These are phyloP conservation scores for Drosophila borealis DNA, from an alignment of 2,888 invertebrate genomes.

Conservation along the genomic window DNA sequence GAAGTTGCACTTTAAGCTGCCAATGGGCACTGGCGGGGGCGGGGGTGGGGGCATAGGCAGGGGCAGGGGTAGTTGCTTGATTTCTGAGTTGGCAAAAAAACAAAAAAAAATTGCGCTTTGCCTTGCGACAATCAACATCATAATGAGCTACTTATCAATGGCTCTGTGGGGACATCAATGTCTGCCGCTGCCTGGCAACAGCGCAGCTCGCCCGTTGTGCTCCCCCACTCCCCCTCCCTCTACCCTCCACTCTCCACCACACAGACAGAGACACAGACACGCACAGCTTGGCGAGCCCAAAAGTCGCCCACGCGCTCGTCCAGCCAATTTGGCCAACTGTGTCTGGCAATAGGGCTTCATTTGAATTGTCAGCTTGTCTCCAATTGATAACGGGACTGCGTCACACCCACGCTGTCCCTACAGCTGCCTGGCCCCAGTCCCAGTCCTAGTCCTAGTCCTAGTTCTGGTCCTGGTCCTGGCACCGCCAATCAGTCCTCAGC, in stretches of 20 bases:
- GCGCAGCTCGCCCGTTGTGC: constrained; percentile 8
- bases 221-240: too few species aligned
- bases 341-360: constrained; percentile 79
- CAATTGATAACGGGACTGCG: constrained; percentile 61
- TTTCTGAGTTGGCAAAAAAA: constrained; percentile 21
- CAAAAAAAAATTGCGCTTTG: constrained; percentile 32
- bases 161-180: constrained; percentile 9
- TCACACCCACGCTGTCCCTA: constrained; percentile 32
- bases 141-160: constrained; percentile 49
- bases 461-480: too few species aligned
- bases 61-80: background rate
- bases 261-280: background rate
- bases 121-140: constrained; percentile 22
- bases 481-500: constrained; percentile 69
- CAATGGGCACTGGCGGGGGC: too few species aligned
- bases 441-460: too few species aligned
- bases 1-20: constrained; percentile 28
- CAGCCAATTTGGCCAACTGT: constrained; percentile 67
- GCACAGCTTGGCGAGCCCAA: background rate
- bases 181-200: constrained; percentile 51
- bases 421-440: constrained; percentile 1
- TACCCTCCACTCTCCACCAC: background rate
- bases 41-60: too few species aligned
- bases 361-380: constrained; percentile 76
- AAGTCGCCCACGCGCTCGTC: constrained; percentile 60